Conservation (phyloP, 2,888 invertebrate genomes). For the Caenorhabditis sinica region DNA sequence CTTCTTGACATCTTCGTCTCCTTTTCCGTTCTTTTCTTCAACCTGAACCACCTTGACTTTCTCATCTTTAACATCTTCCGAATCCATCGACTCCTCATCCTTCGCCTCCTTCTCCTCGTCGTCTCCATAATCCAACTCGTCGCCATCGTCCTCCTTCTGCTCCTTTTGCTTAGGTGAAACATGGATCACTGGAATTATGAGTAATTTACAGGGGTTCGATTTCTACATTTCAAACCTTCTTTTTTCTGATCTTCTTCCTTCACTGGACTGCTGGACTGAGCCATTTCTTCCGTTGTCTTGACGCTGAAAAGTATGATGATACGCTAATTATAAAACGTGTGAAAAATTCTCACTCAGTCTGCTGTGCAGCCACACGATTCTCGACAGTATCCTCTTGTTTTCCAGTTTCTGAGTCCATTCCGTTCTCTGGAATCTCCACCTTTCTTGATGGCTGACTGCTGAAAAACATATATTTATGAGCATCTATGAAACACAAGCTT, state of each 20-base stretch:
- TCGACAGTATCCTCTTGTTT: not conserved
- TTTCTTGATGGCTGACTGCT: not conserved
- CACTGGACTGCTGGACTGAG: not conserved
- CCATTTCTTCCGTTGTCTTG: not conserved
- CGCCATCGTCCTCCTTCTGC: slow-evolving; percentile 46
- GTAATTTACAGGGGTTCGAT: not conserved
- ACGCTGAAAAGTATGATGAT: not conserved
- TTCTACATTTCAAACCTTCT: not conserved
- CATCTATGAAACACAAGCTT: not conserved
- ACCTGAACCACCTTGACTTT: slow-evolving; percentile 2
- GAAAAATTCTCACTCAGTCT: not conserved
- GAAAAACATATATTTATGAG: not conserved
- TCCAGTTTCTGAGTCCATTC: not conserved
- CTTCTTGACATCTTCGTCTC: slow-evolving; percentile 58
- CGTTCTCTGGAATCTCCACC: not conserved
- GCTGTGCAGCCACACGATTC: not conserved
- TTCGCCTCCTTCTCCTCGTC: slow-evolving; percentile 55
- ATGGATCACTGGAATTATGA: not conserved
- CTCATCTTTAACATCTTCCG: slow-evolving; percentile 26
- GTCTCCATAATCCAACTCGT: slow-evolving; percentile 67
- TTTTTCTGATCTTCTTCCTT: slow-evolving; percentile 8
- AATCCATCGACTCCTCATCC: slow-evolving; percentile 50
- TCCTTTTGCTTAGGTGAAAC: not conserved
- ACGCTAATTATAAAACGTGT: not conserved
- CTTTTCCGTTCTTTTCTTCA: slow-evolving; percentile 12